Base-by-base conservation (phyloP, 2,888 invertebrate genomes). In the Ophonus ardosiacus region DNA sequence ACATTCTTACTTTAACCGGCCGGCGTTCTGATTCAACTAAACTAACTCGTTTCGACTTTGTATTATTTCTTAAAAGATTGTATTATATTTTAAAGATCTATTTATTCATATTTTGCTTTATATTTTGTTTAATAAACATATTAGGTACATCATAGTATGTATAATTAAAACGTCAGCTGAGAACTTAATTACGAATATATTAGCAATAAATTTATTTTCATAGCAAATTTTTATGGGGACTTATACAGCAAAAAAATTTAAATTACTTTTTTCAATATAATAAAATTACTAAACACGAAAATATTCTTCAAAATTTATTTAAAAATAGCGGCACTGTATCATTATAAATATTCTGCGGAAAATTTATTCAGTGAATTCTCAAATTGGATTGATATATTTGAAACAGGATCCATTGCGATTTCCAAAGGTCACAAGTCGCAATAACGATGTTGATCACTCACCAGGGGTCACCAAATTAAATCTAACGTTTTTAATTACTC, bases 401-500 rank as follows among this genome's bases (percentile, higher is more conserved):
- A 71, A 17, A 7, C 10, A 43, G 13, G 24, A 65, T 74, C 10
- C 18, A 74, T 51, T 56, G 24, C 13, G 18, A 56, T 74, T 74
- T 65, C 15, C 17, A 74, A 74, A 74, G 56, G 56, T 51, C 51
- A 56, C 17, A 15, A 13, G 56, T 51, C 51, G 21, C 17, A 15
- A 13, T 31, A n/a, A 68, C 38, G 4, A 15, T 5, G n/a, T 40
- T 21, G 71, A 18, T 18, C 51, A 18, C 1, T 8, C 74, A 51
- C 51, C 51, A 17, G 74, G 74, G 51, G 74, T 74, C 74, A 74
- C 17, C 38, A 18, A 15, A 71, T 71, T 71, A 71, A 17, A n/a
- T 74, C 51, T 74, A 74, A 74, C 51, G 74, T 74, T 51, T 74
- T 74, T 74, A 74, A 74, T 74, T 74, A 74, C 21, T 8, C 17